phyloP scores from a whole-genome alignment of 2,888 invertebrate genomes.

The Ellobium chinense region DNA sequence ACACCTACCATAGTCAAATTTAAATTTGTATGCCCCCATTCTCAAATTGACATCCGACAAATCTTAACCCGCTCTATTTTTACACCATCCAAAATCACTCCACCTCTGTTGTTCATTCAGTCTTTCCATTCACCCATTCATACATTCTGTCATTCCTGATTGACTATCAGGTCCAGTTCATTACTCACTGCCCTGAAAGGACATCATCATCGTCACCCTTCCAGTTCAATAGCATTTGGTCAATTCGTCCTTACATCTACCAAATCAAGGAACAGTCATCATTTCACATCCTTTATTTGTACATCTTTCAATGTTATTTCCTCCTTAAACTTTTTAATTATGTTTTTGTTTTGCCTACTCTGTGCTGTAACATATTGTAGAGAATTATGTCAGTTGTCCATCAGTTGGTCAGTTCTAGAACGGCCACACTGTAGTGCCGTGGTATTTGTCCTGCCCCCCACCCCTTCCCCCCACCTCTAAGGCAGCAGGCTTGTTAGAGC shows the following conservation, averaged over 20 bases:
- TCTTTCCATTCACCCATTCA: background rate
- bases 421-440: no score
- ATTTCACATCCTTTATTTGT: no score
- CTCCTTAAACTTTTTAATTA: no score
- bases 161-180: background rate
- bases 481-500: conserved; percentile 24
- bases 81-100: background rate
- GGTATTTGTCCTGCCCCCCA: background rate
- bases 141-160: background rate
- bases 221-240: background rate
- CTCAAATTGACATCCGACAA: background rate
- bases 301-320: background rate
- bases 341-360: background rate
- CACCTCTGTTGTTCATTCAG: no score
- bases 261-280: no score
- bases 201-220: background rate
- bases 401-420: no score
- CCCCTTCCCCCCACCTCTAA: conserved; percentile 1
- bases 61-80: background rate
- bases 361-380: background rate
- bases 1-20: no score
- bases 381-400: no score
- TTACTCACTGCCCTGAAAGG: background rate
- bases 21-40: no score
- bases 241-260: no score